A percentile compares a stretch with the other conserved stretches of the same genome.
These are phyloP conservation scores for Tetrao urogallus DNA, from an alignment of 2,113 vertebrate genomes.

Conservation along the genomic window DNA sequence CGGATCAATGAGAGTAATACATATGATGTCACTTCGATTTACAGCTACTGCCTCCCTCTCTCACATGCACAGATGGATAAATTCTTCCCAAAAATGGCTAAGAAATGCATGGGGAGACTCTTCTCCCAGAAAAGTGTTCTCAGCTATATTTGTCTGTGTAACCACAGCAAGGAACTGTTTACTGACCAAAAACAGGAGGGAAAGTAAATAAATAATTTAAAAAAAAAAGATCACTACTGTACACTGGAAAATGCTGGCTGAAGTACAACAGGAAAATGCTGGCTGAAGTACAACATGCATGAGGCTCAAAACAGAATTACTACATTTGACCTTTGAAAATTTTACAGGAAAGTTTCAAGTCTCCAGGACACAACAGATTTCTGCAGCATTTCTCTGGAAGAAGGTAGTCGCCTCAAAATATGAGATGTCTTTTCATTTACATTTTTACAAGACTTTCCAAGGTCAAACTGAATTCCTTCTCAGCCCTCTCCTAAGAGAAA, in stretches of 20 bases:
- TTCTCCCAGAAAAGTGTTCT: conserved; percentile 81
- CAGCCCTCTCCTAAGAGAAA: background rate
- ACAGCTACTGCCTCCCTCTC: conserved; percentile 73
- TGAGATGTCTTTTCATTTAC: conserved; percentile 17
- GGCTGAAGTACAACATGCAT: conserved; percentile 73
- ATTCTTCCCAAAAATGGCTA: conserved; percentile 92
- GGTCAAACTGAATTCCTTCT: conserved; percentile 20
- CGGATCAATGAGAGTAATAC: conserved; percentile 82
- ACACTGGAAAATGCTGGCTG: conserved; percentile 72
- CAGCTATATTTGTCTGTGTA: conserved; percentile 87
- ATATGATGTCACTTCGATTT: conserved; percentile 85
- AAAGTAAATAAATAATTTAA: background rate
- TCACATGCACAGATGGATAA: conserved; percentile 70
- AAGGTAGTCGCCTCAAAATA: background rate
- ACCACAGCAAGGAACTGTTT: conserved; percentile 83
- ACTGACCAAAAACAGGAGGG: conserved; percentile 70
- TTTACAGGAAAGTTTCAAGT: conserved; percentile 14
- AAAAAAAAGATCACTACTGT: conserved; percentile 51
- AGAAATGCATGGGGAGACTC: conserved; percentile 81
- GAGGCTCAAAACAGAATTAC: conserved; percentile 38
- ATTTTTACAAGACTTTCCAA: conserved; percentile 28
- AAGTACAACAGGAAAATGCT: conserved; percentile 75
- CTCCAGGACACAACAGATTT: background rate
- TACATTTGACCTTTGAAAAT: conserved; percentile 62
- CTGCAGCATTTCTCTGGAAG: background rate